phyloP scores from a whole-genome alignment of 2,888 invertebrate species.

The Euzetes globulus region DNA sequence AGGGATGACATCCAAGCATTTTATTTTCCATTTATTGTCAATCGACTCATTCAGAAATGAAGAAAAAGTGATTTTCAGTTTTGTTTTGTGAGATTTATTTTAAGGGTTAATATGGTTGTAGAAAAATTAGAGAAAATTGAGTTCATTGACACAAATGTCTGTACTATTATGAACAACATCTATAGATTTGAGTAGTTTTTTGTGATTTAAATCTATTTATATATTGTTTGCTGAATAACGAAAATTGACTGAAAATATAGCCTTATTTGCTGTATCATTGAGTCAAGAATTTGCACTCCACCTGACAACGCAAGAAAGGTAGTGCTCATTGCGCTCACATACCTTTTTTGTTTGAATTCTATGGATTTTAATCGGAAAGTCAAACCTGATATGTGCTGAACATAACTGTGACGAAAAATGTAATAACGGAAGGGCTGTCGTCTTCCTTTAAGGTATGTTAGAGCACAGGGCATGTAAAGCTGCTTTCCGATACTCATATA shows the following conservation, averaged over 20 bases:
- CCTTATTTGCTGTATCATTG: slow-evolving; percentile 24
- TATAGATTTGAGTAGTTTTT: not conserved
- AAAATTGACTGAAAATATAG: not conserved
- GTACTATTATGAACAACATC: not conserved
- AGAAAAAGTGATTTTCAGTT: no score
- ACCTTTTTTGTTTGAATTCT: not conserved
- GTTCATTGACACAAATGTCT: not conserved
- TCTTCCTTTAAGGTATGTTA: slow-evolving; percentile 23
- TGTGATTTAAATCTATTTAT: slow-evolving; percentile 22
- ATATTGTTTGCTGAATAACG: not conserved
- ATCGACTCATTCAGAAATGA: no score
- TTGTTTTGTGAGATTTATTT: not conserved
- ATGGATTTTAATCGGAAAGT: slow-evolving; percentile 6
- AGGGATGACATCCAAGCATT: no score
- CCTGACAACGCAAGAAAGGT: slow-evolving; percentile 29
- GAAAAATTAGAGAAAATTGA: slow-evolving; percentile 9
- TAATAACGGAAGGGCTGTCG: slow-evolving; percentile 31
- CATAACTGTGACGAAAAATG: slow-evolving; percentile 25
- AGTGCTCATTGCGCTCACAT: not conserved
- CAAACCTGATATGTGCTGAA: not conserved
- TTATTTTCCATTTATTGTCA: no score
- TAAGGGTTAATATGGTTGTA: not conserved
- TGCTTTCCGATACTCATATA: not conserved
- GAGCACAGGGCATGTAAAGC: slow-evolving; percentile 12
- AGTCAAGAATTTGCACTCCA: slow-evolving; percentile 18